phyloP scores from a whole-genome alignment of 1,140 invertebrate species.

The Leptopilina boulardi region DNA sequence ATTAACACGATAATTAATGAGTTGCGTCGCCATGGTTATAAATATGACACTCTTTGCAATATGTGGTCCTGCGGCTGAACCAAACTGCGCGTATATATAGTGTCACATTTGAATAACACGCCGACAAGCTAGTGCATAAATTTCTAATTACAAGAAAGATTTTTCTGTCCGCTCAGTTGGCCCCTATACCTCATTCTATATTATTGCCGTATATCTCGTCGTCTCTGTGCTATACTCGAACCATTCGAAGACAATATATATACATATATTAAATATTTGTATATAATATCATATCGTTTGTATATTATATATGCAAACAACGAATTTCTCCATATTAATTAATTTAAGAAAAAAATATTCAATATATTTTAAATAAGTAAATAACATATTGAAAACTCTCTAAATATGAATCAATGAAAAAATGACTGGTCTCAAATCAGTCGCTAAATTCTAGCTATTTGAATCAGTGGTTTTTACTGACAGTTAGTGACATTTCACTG shows the following conservation, averaged over 20 bases:
- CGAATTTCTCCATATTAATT: neutral
- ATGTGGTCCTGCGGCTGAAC: conserved; percentile 51
- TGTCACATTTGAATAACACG: conserved; percentile 75
- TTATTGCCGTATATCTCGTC: neutral
- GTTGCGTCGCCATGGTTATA: conserved; percentile 56
- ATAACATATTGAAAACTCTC: no score
- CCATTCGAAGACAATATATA: conserved; percentile 1
- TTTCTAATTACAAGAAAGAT: conserved; percentile 74
- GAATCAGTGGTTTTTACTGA: no score
- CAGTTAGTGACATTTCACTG: no score
- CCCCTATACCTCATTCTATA: conserved; percentile 31
- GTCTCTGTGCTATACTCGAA: neutral
- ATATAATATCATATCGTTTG: no score
- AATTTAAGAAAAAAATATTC: no score
- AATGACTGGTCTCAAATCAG: no score
- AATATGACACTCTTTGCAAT: conserved; percentile 63
- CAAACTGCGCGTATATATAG: conserved; percentile 63
- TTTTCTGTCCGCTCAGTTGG: conserved; percentile 53
- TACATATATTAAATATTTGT: no score
- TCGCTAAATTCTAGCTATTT: no score
- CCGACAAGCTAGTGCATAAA: conserved; percentile 72
- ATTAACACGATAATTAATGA: conserved; percentile 71
- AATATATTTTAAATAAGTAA: no score
- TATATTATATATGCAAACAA: no score
- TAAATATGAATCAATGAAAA: no score